These are phyloP conservation scores for Tokudaia muenninki DNA, from an alignment of 2,797 vertebrate genomes.

Conservation along the genomic window DNA sequence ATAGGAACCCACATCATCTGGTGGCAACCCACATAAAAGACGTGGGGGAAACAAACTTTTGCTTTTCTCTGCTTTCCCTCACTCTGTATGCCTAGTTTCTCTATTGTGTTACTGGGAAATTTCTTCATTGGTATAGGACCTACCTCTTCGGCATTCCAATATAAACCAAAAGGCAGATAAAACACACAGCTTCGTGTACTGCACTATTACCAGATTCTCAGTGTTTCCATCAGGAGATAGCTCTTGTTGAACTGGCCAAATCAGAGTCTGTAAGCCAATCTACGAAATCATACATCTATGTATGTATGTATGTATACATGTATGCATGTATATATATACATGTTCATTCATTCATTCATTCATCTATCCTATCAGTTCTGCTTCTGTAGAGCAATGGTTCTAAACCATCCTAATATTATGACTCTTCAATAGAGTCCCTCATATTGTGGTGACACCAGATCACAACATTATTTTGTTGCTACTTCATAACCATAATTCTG, in stretches of 20 bases:
- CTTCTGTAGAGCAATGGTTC: background rate
- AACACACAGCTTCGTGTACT: background rate
- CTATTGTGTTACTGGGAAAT: background rate
- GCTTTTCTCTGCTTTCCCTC: background rate
- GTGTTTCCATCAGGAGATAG: too few species aligned
- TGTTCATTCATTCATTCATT: background rate
- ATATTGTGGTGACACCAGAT: background rate
- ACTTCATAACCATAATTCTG: too few species aligned
- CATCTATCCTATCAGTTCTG: background rate
- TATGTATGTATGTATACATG: too few species aligned
- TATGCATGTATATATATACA: background rate
- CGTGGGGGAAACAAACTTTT: background rate
- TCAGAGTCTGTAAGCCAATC: background rate
- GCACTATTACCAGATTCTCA: background rate
- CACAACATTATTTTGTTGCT: background rate
- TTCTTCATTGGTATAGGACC: background rate
- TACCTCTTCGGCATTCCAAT: background rate
- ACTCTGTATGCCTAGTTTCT: background rate
- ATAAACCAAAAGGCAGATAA: background rate
- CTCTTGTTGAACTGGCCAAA: background rate
- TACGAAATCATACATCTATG: background rate
- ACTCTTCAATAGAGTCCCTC: background rate
- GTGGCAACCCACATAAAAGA: background rate
- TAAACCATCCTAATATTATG: background rate
- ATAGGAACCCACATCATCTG: background rate